A percentile compares a stretch with the other conserved stretches of the same genome.
phyloP scores from a whole-genome alignment of 1,140 invertebrate genomes.

The Listronotus oregonensis region DNA sequence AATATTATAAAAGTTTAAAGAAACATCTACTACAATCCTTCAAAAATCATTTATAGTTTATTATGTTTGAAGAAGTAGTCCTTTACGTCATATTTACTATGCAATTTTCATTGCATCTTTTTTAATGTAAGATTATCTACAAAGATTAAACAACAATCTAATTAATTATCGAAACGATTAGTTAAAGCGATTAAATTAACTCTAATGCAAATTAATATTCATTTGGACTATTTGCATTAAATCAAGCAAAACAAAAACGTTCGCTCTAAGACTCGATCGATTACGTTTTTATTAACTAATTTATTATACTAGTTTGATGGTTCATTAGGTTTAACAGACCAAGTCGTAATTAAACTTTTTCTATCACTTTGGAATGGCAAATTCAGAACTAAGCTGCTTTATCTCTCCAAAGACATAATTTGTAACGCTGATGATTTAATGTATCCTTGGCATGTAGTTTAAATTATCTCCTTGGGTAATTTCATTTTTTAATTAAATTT shows the following conservation, averaged over 20 bases:
- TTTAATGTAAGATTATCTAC: too few species aligned
- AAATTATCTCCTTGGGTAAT: not conserved
- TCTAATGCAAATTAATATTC: conserved; percentile 14
- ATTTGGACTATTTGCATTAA: conserved; percentile 22
- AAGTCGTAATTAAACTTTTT: conserved; percentile 23
- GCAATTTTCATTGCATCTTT: too few species aligned
- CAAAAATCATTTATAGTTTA: too few species aligned
- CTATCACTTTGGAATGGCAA: conserved; percentile 6
- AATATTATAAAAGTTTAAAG: too few species aligned
- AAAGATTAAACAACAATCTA: not conserved
- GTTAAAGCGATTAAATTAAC: conserved; percentile 10
- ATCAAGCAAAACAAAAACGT: conserved; percentile 19
- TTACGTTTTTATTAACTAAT: conserved; percentile 20
- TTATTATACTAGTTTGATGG: conserved; percentile 14
- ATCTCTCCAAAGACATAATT: not conserved
- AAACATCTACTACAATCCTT: too few species aligned
- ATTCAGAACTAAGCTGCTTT: conserved; percentile 1
- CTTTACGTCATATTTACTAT: too few species aligned
- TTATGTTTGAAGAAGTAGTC: too few species aligned
- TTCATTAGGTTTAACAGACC: conserved; percentile 25
- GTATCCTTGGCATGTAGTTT: not conserved
- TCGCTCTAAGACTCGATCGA: not conserved
- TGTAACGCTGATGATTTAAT: conserved; percentile 8
- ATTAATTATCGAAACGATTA: not conserved
- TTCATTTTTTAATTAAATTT: too few species aligned